Evolutionary conservation across 2,888 invertebrate genomes (phyloP).

Genomic region (Cephus runcator): DNA sequence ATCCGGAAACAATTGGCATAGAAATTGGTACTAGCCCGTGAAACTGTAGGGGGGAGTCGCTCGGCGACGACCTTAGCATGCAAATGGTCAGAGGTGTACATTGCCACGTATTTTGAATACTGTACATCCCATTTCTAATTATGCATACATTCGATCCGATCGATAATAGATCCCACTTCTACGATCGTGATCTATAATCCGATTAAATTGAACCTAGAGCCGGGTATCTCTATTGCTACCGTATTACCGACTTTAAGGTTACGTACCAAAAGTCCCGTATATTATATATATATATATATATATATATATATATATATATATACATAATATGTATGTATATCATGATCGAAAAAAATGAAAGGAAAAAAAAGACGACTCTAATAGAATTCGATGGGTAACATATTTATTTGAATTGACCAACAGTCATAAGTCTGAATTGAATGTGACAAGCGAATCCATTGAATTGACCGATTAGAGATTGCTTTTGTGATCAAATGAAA

Average conservation of each 20-base stretch:
- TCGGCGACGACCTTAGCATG: constrained; percentile 38
- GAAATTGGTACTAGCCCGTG: constrained; percentile 46
- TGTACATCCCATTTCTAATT: not conserved
- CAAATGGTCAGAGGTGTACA: constrained; percentile 13
- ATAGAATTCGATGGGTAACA: not conserved
- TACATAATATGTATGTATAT: not conserved
- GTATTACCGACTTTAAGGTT: too few species aligned
- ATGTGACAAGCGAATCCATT: not conserved
- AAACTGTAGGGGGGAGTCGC: constrained; percentile 5
- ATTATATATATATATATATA: too few species aligned
- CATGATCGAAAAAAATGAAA: not conserved
- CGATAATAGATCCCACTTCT: not conserved
- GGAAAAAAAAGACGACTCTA: not conserved
- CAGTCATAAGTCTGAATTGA: not conserved
- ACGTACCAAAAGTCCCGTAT: too few species aligned
- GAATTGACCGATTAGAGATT: constrained; percentile 22
- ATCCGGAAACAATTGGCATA: constrained; percentile 53
- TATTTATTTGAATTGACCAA: not conserved
- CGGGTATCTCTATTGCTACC: not conserved
- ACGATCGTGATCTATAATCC: not conserved
- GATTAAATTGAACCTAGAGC: not conserved
- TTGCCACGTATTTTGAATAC: not conserved
- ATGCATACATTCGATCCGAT: not conserved
- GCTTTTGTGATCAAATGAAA: constrained; percentile 49
- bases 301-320: not conserved